These are phyloP conservation scores for Ataeniobius toweri DNA, from an alignment of 2,797 vertebrate species.

Conservation along the genomic window DNA sequence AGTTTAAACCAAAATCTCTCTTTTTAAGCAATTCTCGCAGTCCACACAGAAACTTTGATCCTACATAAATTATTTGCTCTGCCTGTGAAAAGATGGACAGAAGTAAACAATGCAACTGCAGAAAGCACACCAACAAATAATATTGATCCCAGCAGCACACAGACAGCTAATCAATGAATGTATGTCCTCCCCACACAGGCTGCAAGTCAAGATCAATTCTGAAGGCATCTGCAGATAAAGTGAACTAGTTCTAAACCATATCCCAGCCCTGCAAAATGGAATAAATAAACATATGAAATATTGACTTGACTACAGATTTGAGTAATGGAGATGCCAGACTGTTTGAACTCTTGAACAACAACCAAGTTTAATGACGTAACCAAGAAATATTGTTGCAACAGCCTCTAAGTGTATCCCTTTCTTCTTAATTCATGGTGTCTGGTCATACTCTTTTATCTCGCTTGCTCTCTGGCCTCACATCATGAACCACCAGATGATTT, in stretches of 20 bases:
- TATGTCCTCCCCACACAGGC: constrained; percentile 74
- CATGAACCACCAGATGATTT: constrained; percentile 80
- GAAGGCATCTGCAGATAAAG: constrained; percentile 75
- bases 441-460: constrained; percentile 45
- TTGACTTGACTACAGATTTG: constrained; percentile 47
- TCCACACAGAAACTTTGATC: constrained; percentile 26
- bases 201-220: constrained; percentile 77
- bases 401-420: constrained; percentile 39
- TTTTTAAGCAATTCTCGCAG: constrained; percentile 1
- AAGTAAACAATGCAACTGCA: constrained; percentile 80
- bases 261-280: constrained; percentile 63
- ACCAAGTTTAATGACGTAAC: constrained; percentile 43
- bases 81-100: constrained; percentile 62
- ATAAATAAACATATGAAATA: constrained; percentile 66
- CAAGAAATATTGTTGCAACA: constrained; percentile 48
- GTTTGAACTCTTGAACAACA: constrained; percentile 46
- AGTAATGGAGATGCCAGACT: constrained; percentile 41
- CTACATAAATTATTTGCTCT: constrained; percentile 67
- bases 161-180: constrained; percentile 81
- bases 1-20: neutral
- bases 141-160: constrained; percentile 75
- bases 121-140: constrained; percentile 79
- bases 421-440: constrained; percentile 45
- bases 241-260: constrained; percentile 70
- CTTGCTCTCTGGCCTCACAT: constrained; percentile 60